Conservation (phyloP, 2,113 vertebrate genomes). For the Hydrochoerus hydrochaeris region DNA sequence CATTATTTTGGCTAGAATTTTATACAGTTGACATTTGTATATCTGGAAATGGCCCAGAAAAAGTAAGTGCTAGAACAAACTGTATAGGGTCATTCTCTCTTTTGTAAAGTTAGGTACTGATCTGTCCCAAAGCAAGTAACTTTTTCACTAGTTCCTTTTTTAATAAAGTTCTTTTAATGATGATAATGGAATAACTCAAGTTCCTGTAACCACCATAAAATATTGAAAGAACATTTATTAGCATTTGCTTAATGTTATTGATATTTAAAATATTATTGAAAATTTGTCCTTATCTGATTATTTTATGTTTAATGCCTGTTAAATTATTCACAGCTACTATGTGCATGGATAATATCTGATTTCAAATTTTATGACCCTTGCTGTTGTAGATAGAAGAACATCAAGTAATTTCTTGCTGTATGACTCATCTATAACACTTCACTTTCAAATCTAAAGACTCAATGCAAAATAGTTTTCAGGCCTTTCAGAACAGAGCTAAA, state of each 20-base stretch:
- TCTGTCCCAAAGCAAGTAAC: constrained; percentile 64
- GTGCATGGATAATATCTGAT: not conserved
- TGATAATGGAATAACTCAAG: constrained; percentile 30
- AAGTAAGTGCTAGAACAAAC: constrained; percentile 17
- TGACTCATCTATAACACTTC: not conserved
- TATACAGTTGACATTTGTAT: constrained; percentile 75
- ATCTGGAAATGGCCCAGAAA: constrained; percentile 65
- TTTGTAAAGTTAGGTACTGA: constrained; percentile 69
- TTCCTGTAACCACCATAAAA: not conserved
- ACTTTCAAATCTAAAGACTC: constrained; percentile 20
- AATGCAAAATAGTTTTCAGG: constrained; percentile 3
- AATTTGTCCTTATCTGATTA: not conserved
- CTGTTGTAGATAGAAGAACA: not conserved
- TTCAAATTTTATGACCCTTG: constrained; percentile 46
- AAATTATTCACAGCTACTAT: not conserved
- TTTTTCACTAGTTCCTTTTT: constrained; percentile 39
- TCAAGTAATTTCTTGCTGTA: constrained; percentile 17
- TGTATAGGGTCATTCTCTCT: not conserved
- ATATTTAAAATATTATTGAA: constrained; percentile 7
- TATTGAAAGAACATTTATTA: constrained; percentile 4
- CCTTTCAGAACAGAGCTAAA: not conserved
- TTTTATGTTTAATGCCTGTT: constrained; percentile 45
- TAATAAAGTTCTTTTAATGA: constrained; percentile 57
- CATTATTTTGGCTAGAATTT: constrained; percentile 64
- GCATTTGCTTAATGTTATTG: constrained; percentile 10